Evolutionary conservation across 2,888 invertebrate genomes (phyloP).

Genomic region (Linnaemya vulpina): DNA sequence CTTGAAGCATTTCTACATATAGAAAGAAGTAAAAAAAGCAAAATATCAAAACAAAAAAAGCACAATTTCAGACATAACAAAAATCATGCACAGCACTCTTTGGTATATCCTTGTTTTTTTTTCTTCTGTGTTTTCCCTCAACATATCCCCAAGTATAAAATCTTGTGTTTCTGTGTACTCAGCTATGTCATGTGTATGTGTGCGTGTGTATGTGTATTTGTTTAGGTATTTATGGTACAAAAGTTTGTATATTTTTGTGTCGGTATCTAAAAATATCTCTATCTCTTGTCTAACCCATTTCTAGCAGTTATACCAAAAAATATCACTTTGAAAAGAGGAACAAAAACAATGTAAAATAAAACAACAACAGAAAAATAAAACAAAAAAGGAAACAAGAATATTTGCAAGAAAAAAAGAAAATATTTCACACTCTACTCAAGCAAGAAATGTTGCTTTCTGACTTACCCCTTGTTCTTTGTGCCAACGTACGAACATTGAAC

Average conservation of each 20-base stretch:
- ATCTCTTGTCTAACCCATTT: slow-evolving; percentile 67
- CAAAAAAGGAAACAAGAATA: slow-evolving; percentile 47
- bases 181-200: slow-evolving; percentile 2
- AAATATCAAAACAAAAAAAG: slow-evolving; percentile 11
- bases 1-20: slow-evolving; percentile 56
- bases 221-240: background rate
- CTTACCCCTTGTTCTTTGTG: slow-evolving; percentile 47
- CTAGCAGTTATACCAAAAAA: slow-evolving; percentile 73
- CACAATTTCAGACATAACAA: slow-evolving; percentile 58
- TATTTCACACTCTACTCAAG: slow-evolving; percentile 69
- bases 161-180: slow-evolving; percentile 65
- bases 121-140: slow-evolving; percentile 42
- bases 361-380: slow-evolving; percentile 33
- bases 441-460: slow-evolving; percentile 66
- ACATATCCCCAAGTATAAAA: slow-evolving; percentile 71
- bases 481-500: slow-evolving; percentile 35
- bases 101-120: slow-evolving; percentile 60
- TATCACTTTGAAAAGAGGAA: slow-evolving; percentile 69
- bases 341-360: slow-evolving; percentile 21
- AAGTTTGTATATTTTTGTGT: slow-evolving; percentile 22
- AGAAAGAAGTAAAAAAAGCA: slow-evolving; percentile 26
- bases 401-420: slow-evolving; percentile 50
- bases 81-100: slow-evolving; percentile 60
- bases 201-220: slow-evolving; percentile 20
- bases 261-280: slow-evolving; percentile 58